These are phyloP conservation scores for Drymonia ruficornis DNA, from an alignment of 2,888 invertebrate genomes.

Conservation along the genomic window DNA sequence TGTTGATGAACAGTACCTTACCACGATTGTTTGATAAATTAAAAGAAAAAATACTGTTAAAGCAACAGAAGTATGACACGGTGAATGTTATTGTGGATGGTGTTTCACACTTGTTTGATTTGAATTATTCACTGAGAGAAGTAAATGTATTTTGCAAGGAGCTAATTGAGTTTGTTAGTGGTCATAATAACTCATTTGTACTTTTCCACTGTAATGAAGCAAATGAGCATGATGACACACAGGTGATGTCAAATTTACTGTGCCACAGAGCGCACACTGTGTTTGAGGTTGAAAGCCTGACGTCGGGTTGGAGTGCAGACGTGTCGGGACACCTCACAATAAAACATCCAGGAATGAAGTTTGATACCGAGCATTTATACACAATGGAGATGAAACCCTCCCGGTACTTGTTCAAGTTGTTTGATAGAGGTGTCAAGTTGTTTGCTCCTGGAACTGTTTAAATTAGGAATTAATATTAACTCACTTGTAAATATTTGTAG, in stretches of 20 bases:
- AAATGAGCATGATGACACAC: conserved; percentile 83
- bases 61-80: conserved; percentile 61
- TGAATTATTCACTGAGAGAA: conserved; percentile 82
- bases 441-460: conserved; percentile 88
- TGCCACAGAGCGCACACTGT: conserved; percentile 87
- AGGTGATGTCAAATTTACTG: conserved; percentile 85
- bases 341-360: conserved; percentile 68
- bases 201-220: conserved; percentile 85
- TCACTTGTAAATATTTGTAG: not conserved
- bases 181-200: conserved; percentile 65
- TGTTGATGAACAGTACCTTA: conserved; percentile 55
- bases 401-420: conserved; percentile 88
- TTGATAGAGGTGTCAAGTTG: conserved; percentile 90
- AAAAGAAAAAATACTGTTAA: conserved; percentile 60
- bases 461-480: conserved; percentile 6
- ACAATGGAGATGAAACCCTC: conserved; percentile 56
- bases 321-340: conserved; percentile 89
- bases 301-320: conserved; percentile 89
- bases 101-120: conserved; percentile 88
- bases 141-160: conserved; percentile 79
- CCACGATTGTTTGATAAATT: conserved; percentile 68
- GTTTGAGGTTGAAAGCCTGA: conserved; percentile 87
- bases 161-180: conserved; percentile 64
- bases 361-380: conserved; percentile 56
- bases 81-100: conserved; percentile 89